A percentile compares a stretch with the other conserved stretches of the same genome.
Evolutionary conservation across 2,113 vertebrate genomes (phyloP).

Genomic region (Cynopterus brachyotis): DNA sequence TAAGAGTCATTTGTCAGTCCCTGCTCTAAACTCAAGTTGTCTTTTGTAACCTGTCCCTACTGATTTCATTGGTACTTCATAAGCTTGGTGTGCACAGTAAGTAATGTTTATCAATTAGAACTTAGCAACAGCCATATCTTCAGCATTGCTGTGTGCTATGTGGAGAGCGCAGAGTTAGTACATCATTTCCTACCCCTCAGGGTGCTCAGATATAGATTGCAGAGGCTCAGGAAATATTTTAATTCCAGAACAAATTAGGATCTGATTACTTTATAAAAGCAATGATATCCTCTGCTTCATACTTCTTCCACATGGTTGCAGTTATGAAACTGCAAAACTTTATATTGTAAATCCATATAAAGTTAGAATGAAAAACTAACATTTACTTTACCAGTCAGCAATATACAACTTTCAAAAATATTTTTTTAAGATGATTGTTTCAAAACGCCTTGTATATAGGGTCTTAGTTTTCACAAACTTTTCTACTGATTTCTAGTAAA

Average conservation of each 20-base stretch:
- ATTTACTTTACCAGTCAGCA: background rate
- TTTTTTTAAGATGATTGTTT: constrained; percentile 6
- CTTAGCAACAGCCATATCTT: background rate
- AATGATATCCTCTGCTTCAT: background rate
- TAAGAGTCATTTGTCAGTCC: background rate
- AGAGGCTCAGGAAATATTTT: background rate
- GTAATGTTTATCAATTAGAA: constrained; percentile 29
- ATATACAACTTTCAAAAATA: background rate
- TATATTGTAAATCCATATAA: background rate
- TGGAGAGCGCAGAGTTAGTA: background rate
- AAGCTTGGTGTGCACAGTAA: background rate
- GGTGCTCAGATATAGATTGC: background rate
- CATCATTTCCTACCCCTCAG: background rate
- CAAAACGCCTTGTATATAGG: background rate
- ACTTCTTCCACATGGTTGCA: background rate
- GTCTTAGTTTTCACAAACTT: background rate
- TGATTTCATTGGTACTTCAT: background rate
- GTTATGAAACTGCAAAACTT: background rate
- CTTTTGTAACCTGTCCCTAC: background rate
- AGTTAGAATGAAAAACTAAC: background rate
- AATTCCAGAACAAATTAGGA: background rate
- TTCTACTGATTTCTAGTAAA: background rate
- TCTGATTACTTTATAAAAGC: constrained; percentile 7
- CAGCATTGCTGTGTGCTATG: background rate
- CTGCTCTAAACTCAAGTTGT: background rate